Evolutionary conservation across 2,888 invertebrate species (phyloP).

Genomic region (Stegana nigrithorax): DNA sequence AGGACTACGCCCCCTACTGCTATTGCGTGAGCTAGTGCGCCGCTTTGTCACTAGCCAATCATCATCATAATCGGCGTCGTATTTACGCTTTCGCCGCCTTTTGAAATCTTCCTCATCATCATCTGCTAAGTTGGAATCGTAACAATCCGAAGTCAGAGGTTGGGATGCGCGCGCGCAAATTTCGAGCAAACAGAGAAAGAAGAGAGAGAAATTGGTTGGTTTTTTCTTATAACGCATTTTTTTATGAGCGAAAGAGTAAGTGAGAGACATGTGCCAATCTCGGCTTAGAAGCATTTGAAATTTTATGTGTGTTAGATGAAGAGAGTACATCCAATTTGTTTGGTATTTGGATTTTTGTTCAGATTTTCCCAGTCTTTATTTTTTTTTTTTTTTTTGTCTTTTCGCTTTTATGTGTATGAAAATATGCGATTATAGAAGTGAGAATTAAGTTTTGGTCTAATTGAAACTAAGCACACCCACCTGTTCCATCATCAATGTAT

Average conservation of each 20-base stretch:
- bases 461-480: conserved; percentile 40
- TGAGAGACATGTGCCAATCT: too few species aligned
- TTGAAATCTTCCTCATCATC: conserved; percentile 67
- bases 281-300: neutral
- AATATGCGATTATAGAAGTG: neutral
- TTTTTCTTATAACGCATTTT: conserved; percentile 9
- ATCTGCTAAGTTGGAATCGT: too few species aligned
- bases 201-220: conserved; percentile 7
- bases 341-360: neutral
- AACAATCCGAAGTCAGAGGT: neutral
- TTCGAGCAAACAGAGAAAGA: neutral
- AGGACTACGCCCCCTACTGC: conserved; percentile 61
- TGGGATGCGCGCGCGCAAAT: neutral
- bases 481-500: conserved; percentile 67
- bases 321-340: neutral
- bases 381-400: neutral
- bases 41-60: conserved; percentile 66
- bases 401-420: neutral
- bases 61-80: conserved; percentile 68
- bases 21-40: conserved; percentile 57
- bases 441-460: neutral
- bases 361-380: too few species aligned
- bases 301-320: neutral
- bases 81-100: conserved; percentile 64
- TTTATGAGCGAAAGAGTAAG: neutral